phyloP scores from a whole-genome alignment of 2,888 invertebrate species.

The Helicoverpa assulta region DNA sequence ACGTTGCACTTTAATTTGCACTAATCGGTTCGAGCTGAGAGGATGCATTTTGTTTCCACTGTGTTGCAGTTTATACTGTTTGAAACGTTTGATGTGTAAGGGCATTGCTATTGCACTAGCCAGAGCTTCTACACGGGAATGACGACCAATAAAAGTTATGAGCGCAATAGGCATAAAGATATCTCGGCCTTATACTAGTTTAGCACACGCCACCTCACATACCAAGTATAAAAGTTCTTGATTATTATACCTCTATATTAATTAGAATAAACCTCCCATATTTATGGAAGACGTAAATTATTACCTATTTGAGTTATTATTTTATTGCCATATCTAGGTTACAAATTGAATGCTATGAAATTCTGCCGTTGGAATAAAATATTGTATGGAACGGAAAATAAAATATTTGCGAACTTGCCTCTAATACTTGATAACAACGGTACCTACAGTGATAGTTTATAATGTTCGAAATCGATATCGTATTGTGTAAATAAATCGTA shows the following conservation, averaged over 20 bases:
- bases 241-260: constrained; percentile 36
- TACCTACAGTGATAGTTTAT: constrained; percentile 84
- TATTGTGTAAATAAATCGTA: constrained; percentile 90
- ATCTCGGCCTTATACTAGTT: constrained; percentile 57
- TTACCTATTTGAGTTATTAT: constrained; percentile 11
- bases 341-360: constrained; percentile 44
- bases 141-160: constrained; percentile 74
- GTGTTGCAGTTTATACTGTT: constrained; percentile 51
- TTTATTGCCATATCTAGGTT: constrained; percentile 33
- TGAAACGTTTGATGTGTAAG: constrained; percentile 72
- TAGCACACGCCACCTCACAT: constrained; percentile 35
- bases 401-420: constrained; percentile 58
- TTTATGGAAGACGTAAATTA: constrained; percentile 37
- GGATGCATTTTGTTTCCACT: constrained; percentile 57
- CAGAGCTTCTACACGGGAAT: constrained; percentile 58
- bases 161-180: constrained; percentile 75
- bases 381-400: constrained; percentile 27
- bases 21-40: constrained; percentile 64
- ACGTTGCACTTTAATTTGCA: constrained; percentile 65
- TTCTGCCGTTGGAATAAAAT: constrained; percentile 34
- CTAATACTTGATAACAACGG: constrained; percentile 68
- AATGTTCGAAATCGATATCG: constrained; percentile 84
- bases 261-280: constrained; percentile 37
- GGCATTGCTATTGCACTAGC: constrained; percentile 70
- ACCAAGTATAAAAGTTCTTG: constrained; percentile 3